These are phyloP conservation scores for Erythrocercus mccallii DNA, from an alignment of 2,113 vertebrate genomes.

Conservation along the genomic window DNA sequence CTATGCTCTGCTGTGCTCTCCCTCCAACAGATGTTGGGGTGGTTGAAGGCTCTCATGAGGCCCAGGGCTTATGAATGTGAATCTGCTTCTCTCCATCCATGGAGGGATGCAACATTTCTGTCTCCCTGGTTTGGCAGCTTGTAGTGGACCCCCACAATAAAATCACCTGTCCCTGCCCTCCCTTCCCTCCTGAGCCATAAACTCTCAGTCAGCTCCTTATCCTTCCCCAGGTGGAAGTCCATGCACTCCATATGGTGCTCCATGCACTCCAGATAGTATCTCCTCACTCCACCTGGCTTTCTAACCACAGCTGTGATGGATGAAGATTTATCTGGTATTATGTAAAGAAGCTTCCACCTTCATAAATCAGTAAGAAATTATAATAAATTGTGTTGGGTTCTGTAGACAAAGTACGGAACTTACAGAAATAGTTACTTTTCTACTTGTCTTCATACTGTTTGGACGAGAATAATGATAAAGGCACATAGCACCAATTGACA, in stretches of 20 bases:
- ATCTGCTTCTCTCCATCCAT: background rate
- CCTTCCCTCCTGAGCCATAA: background rate
- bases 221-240: background rate
- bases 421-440: background rate
- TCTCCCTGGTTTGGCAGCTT: too few species aligned
- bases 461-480: conserved; percentile 30
- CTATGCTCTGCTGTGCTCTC: background rate
- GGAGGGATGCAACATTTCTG: background rate
- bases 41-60: background rate
- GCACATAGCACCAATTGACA: background rate
- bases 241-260: too few species aligned
- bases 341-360: background rate
- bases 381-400: conserved; percentile 1
- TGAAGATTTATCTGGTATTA: conserved; percentile 14
- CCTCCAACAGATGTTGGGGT: background rate
- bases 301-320: conserved; percentile 9
- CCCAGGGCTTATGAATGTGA: background rate
- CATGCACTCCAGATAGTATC: background rate
- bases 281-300: background rate
- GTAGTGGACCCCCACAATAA: background rate
- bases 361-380: conserved; percentile 43
- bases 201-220: background rate
- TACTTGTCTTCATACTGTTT: conserved; percentile 5
- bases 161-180: background rate
- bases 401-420: background rate